A percentile compares a stretch with the other conserved stretches of the same genome.
Evolutionary conservation across 2,888 invertebrate genomes (phyloP).

Genomic region (Aphrophora alni): DNA sequence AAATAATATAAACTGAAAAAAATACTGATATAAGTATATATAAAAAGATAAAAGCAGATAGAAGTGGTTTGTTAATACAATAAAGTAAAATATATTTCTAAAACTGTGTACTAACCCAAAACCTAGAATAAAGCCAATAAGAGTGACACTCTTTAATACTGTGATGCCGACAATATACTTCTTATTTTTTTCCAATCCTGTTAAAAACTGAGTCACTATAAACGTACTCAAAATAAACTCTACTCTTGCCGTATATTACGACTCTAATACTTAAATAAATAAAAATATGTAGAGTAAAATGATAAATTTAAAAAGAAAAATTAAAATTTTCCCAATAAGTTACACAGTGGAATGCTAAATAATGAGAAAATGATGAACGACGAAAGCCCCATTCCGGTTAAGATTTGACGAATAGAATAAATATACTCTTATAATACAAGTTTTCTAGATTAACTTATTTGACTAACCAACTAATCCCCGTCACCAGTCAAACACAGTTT

Average conservation of each 20-base stretch:
- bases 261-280: background rate
- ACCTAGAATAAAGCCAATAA: background rate
- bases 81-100: background rate
- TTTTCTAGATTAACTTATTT: constrained; percentile 1
- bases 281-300: background rate
- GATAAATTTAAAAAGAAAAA: background rate
- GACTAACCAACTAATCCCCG: background rate
- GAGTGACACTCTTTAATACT: background rate
- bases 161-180: background rate
- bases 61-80: background rate
- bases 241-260: background rate
- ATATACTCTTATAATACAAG: background rate
- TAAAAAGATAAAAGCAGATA: background rate
- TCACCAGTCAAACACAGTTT: constrained; percentile 9
- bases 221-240: background rate
- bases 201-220: background rate
- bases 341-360: background rate
- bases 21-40: background rate
- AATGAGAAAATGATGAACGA: constrained; percentile 4
- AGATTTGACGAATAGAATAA: background rate
- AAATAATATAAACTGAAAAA: background rate
- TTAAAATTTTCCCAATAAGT: constrained; percentile 1
- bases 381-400: background rate
- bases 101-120: background rate
- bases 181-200: background rate